Conservation (phyloP, 2,797 vertebrate genomes). For the Ceryle rudis region DNA sequence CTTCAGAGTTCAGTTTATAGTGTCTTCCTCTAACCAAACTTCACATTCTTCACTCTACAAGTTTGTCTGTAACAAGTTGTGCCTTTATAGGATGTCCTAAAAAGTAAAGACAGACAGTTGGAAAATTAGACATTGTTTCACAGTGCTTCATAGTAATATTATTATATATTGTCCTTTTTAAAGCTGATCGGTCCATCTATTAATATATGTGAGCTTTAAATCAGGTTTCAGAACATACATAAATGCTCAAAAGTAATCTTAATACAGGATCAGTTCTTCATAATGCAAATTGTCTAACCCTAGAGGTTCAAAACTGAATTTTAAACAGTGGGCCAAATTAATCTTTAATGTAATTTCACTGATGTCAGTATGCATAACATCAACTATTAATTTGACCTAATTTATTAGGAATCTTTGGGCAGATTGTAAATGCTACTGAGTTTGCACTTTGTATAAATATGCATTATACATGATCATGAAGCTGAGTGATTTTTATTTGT, state of each 20-base stretch:
- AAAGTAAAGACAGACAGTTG: neutral
- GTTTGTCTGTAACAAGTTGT: fast-evolving
- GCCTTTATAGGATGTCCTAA: neutral
- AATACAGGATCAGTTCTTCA: neutral
- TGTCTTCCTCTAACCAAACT: neutral
- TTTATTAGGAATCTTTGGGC: conserved; percentile 53
- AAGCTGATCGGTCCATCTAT: neutral
- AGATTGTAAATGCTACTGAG: conserved; percentile 52
- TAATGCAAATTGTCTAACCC: conserved; percentile 41
- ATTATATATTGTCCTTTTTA: neutral
- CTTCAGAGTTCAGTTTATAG: neutral
- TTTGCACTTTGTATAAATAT: conserved; percentile 24
- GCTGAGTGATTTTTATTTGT: conserved; percentile 31
- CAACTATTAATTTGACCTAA: conserved; percentile 61
- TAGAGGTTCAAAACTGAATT: conserved; percentile 47
- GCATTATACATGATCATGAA: conserved; percentile 21
- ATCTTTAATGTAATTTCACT: conserved; percentile 67
- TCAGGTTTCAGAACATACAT: neutral
- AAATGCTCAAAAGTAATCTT: neutral
- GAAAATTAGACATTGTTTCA: neutral
- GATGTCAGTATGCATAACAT: conserved; percentile 60
- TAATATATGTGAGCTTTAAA: neutral
- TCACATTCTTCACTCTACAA: neutral
- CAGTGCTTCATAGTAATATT: neutral
- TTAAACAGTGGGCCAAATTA: conserved; percentile 52